Evolutionary conservation across 2,113 vertebrate genomes (phyloP).

Genomic region (Spea bombifrons): DNA sequence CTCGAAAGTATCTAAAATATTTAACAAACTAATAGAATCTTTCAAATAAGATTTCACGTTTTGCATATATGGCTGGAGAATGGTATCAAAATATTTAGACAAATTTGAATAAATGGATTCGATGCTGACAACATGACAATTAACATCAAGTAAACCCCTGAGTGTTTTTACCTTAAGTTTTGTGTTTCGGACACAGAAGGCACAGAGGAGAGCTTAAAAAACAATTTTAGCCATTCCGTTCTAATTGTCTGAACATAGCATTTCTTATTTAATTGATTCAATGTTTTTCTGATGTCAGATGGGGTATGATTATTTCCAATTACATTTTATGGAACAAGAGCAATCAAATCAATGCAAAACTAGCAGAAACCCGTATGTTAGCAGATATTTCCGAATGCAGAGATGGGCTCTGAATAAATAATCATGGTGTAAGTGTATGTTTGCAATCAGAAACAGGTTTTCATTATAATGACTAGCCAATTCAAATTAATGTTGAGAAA

Average conservation of each 20-base stretch:
- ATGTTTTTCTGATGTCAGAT: not conserved
- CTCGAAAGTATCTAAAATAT: too few species aligned
- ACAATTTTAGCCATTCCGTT: not conserved
- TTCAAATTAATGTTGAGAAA: conserved; percentile 31
- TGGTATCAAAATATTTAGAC: too few species aligned
- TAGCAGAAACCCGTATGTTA: conserved; percentile 20
- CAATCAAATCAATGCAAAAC: conserved; percentile 13
- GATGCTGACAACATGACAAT: too few species aligned
- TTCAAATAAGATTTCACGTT: too few species aligned
- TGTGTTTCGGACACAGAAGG: not conserved
- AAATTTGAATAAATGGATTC: too few species aligned
- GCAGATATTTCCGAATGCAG: not conserved
- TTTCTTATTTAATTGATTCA: conserved; percentile 9
- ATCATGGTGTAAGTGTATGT: conserved; percentile 13
- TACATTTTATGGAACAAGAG: conserved; percentile 31
- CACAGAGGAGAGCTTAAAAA: too few species aligned
- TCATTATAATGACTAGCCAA: conserved; percentile 19
- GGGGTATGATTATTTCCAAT: conserved; percentile 17
- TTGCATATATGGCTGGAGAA: too few species aligned
- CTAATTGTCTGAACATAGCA: not conserved
- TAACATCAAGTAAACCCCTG: too few species aligned
- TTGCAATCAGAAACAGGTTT: conserved; percentile 31
- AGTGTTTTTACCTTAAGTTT: not conserved
- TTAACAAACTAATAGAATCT: too few species aligned
- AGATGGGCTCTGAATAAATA: not conserved